Base-by-base conservation (phyloP, 1,140 invertebrate genomes). In the Magallana ariakensis region DNA sequence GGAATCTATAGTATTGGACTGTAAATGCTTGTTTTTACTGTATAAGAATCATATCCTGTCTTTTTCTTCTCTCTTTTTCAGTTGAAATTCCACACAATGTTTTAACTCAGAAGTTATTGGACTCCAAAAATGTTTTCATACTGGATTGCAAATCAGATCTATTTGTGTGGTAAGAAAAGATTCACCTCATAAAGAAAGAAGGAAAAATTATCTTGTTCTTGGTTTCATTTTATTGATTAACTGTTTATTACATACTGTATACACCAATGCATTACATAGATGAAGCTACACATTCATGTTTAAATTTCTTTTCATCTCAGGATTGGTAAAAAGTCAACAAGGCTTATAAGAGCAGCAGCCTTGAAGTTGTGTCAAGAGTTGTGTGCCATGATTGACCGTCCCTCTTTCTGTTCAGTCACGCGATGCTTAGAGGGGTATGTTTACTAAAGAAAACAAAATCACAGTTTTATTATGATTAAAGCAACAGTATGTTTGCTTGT, bases 271-370 rank as follows among this genome's bases (percentile, higher is more conserved):
- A n/a, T n/a, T n/a, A n/a, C n/a, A n/a, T n/a, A n/a, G n/a, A n/a
- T n/a, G n/a, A n/a, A n/a, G n/a, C n/a, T n/a, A n/a, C n/a, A n/a
- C n/a, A n/a, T n/a, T n/a, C n/a, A n/a, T n/a, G n/a, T n/a, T n/a
- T n/a, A n/a, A n/a, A n/a, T n/a, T n/a, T n/a, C n/a, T n/a, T 46
- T 46, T 4, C 2, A 46, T 46, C 83, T n/a, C 89, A 97, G 97
- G 98, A 98, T 99, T 95, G 99, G 99, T 7, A 98, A 99, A 94
- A 99, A 99, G 94, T 99, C 99, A 0, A 99, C 99, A 0, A 95
- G 98, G 84, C 94, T 99, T 85, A 97, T 99, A 0, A 96, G 99
- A 87, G 98, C 99, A 62, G 99, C 99, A 9, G 98, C 98, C 16
- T 96, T 99, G 54, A 99, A 99, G 95, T 94, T 99, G 46, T 98